Conservation (phyloP, 2,888 invertebrate species). For the Troilus luridus region DNA sequence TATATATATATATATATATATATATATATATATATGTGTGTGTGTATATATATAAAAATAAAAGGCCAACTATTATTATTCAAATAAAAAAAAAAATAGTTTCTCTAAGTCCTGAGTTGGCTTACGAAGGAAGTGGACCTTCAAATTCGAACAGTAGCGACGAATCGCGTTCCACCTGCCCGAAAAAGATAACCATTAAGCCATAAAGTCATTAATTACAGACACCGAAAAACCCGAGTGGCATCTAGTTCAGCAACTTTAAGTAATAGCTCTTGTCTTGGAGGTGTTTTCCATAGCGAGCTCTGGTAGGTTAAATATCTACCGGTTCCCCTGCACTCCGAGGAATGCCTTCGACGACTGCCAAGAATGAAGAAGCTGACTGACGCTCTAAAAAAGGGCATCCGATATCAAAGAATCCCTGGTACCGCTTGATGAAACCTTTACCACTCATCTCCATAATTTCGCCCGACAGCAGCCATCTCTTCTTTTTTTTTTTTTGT, state of each 20-base stretch:
- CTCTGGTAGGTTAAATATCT: neutral
- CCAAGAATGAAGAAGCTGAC: slow-evolving; percentile 7
- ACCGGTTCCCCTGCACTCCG: neutral
- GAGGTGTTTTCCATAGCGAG: neutral
- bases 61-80: too few species aligned
- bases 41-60: too few species aligned
- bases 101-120: too few species aligned
- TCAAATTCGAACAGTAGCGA: neutral
- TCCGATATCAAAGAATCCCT: neutral
- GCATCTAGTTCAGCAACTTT: neutral
- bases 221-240: neutral
- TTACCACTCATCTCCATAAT: neutral
- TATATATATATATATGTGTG: too few species aligned
- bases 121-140: neutral
- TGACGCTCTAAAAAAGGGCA: neutral
- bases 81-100: too few species aligned
- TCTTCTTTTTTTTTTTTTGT: neutral
- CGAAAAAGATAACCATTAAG: neutral
- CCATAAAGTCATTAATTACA: slow-evolving; percentile 1
- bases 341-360: neutral
- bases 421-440: neutral
- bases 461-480: neutral
- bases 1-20: too few species aligned
- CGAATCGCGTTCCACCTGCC: neutral
- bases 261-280: slow-evolving; percentile 12